Base-by-base conservation (phyloP, 2,888 invertebrate genomes). In the Limenitis camilla region DNA sequence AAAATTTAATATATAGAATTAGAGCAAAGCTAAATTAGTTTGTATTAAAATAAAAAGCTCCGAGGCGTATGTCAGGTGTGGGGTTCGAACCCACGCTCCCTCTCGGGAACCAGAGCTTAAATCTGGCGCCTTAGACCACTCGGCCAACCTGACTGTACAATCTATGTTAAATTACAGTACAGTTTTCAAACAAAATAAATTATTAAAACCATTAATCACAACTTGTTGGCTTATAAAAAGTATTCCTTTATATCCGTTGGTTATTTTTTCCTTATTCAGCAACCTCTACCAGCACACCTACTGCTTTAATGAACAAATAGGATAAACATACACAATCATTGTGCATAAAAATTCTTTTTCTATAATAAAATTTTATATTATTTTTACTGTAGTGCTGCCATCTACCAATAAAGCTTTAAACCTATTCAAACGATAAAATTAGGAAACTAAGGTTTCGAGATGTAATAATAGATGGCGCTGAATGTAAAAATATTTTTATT, bases 11-110 rank as follows among this genome's bases (percentile, higher is more conserved):
- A n/a, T n/a, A n/a, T n/a, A n/a, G n/a, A n/a, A n/a, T n/a, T n/a
- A n/a, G n/a, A n/a, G n/a, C n/a, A n/a, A n/a, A n/a, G n/a, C 4
- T 6, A 4, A 38, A 39, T 31, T n/a, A 31, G 47, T 50, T 52
- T 11, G 31, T 42, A 58, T 61, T 62, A 61, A 53, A 35, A 38
- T 35, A 55, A 59, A 54, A 53, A 59, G 64, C 62, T 62, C 61
- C 48, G 5, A 40, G n/a, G n/a, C 28, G 1, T 68, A 63, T 89
- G 89, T 91, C 90, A 91, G 91, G 90, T 92, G 92, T 92, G 92
- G 92, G 92, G 91, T 92, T 92, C 92, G 92, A 92, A 92, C 92
- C 92, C 92, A 92, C 92, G 92, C 92, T 92, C 92, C 91, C 92
- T 89, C 84, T 89, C 88, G 92, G 90, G 92, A 92, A 92, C 92